Evolutionary conservation across 2,113 vertebrate species (phyloP).

Genomic region (Megaptera novaeangliae): DNA sequence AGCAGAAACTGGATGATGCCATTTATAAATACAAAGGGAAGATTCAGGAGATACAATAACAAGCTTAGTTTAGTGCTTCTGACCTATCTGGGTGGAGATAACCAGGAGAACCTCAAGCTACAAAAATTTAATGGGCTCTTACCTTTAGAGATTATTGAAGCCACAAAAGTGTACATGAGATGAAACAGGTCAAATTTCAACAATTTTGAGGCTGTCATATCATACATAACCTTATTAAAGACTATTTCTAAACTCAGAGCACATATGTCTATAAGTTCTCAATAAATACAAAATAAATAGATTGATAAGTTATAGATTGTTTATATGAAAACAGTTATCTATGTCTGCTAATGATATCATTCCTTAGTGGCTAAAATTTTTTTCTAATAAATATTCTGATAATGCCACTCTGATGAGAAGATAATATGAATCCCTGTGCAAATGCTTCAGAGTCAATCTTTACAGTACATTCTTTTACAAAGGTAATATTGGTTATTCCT

Average conservation of each 20-base stretch:
- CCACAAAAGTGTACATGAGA: not conserved
- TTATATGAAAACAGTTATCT: not conserved
- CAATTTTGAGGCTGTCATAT: not conserved
- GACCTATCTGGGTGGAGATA: not conserved
- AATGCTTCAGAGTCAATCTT: not conserved
- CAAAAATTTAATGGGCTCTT: not conserved
- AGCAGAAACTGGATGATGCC: not conserved
- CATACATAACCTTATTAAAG: not conserved
- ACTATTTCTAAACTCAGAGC: not conserved
- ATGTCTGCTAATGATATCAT: not conserved
- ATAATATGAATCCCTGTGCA: not conserved
- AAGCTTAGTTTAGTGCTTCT: not conserved
- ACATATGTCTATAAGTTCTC: not conserved
- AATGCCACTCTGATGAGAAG: not conserved
- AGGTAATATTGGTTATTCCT: not conserved
- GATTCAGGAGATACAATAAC: not conserved
- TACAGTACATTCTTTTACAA: not conserved
- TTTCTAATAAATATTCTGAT: not conserved
- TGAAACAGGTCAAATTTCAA: not conserved
- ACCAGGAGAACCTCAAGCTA: not conserved
- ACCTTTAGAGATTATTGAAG: not conserved
- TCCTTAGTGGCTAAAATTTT: not conserved
- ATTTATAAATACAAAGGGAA: not conserved
- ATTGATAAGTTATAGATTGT: not conserved
- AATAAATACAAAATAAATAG: not conserved